Percentiles rank a stretch among this genome's conserved stretches.
Evolutionary conservation across 2,888 invertebrate species (phyloP).

Genomic region (Imbricaverruca yamaguchii): DNA sequence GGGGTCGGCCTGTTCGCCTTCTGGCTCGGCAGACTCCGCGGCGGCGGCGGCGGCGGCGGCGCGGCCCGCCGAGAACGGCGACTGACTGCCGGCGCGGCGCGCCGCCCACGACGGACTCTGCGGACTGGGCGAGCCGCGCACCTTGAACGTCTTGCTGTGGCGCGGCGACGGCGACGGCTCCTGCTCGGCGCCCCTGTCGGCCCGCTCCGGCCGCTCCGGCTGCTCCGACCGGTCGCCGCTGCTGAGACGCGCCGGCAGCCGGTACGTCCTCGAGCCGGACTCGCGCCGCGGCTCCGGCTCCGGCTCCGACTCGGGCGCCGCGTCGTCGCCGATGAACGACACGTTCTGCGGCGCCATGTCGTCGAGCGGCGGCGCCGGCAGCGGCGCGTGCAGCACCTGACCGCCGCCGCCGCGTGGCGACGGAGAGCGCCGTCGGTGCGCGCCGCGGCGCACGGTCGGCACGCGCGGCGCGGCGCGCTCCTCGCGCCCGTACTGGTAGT

Average conservation of each 20-base stretch:
- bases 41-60: conserved; percentile 26
- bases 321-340: conserved; percentile 64
- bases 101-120: conserved; percentile 14
- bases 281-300: conserved; percentile 22
- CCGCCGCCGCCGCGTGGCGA: background rate
- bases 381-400: conserved; percentile 47
- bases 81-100: conserved; percentile 8
- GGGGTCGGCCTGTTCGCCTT: conserved; percentile 23
- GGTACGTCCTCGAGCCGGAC: background rate
- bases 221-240: no score
- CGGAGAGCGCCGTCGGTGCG: conserved; percentile 30
- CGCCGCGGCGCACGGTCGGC: conserved; percentile 14
- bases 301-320: conserved; percentile 43
- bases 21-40: background rate
- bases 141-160: conserved; percentile 19
- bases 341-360: conserved; percentile 92
- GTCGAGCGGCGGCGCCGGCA: conserved; percentile 62
- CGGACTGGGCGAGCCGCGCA: conserved; percentile 23
- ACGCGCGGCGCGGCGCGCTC: conserved; percentile 1
- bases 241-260: no score
- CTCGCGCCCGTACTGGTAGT: background rate
- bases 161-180: background rate
- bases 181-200: background rate
- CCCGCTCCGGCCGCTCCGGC: no score
- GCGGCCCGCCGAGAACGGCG: conserved; percentile 23